Percentiles rank a stretch among this genome's conserved stretches.
phyloP scores from a whole-genome alignment of 2,888 invertebrate species.

The Tortrix viridana region DNA sequence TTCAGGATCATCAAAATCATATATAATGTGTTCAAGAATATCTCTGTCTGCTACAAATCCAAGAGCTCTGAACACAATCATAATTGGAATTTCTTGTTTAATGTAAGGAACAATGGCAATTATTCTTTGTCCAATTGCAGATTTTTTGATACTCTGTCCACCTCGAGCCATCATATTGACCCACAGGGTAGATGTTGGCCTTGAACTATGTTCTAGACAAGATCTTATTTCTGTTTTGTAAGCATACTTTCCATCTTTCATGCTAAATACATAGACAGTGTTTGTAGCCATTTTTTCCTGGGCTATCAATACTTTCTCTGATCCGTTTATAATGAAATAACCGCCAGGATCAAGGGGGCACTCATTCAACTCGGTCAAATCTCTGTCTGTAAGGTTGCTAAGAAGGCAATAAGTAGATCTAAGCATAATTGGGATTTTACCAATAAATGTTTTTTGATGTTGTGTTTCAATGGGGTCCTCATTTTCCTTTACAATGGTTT shows the following conservation, averaged over 20 bases:
- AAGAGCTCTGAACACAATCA: constrained; percentile 99
- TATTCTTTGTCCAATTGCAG: constrained; percentile 99
- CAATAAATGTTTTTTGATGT: constrained; percentile 90
- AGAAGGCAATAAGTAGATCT: constrained; percentile 98
- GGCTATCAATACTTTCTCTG: constrained; percentile 99
- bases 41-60: constrained; percentile 99
- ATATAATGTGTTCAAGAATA: constrained; percentile 99
- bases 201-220: constrained; percentile 87
- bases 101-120: constrained; percentile 99
- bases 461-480: constrained; percentile 94
- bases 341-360: constrained; percentile 99
- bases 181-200: constrained; percentile 99
- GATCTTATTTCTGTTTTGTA: constrained; percentile 99
- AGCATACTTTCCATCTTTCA: constrained; percentile 99
- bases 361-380: constrained; percentile 99
- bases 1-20: constrained; percentile 99
- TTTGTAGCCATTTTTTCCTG: constrained; percentile 99
- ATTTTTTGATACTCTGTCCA: constrained; percentile 99
- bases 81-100: constrained; percentile 99
- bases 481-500: constrained; percentile 96
- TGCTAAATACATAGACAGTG: constrained; percentile 99
- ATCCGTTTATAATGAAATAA: constrained; percentile 99
- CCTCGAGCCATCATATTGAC: constrained; percentile 99
- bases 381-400: constrained; percentile 97
- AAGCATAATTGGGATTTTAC: constrained; percentile 99